Conservation (phyloP, 2,888 invertebrate genomes). For the Rhabditoides inermis region DNA sequence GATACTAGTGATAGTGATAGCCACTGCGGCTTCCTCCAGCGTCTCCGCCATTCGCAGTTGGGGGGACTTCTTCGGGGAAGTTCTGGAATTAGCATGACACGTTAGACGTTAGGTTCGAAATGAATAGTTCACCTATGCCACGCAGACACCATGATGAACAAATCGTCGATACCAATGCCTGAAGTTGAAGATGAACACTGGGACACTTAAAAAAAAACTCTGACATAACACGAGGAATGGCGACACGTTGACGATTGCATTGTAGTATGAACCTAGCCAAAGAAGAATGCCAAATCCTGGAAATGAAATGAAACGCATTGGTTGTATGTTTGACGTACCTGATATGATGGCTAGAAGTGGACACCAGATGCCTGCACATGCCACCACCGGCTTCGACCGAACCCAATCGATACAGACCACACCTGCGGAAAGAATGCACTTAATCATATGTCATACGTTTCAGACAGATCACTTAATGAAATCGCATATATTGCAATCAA, state of each 20-base stretch:
- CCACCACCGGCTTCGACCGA: slow-evolving; percentile 44
- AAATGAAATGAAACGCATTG: slow-evolving; percentile 1
- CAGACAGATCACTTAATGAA: background rate
- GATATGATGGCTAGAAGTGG: background rate
- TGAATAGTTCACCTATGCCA: too few relatives aligned
- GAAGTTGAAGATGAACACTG: slow-evolving; percentile 33
- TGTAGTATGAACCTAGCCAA: slow-evolving; percentile 46
- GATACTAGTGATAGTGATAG: slow-evolving; percentile 85
- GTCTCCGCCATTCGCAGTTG: slow-evolving; percentile 70
- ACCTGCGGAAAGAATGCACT: too few relatives aligned
- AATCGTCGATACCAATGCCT: slow-evolving; percentile 93
- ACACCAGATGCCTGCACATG: slow-evolving; percentile 30
- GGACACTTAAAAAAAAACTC: slow-evolving; percentile 4
- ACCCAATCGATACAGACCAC: slow-evolving; percentile 47
- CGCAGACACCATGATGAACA: slow-evolving; percentile 89
- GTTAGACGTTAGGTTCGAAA: too few relatives aligned
- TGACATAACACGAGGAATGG: slow-evolving; percentile 48
- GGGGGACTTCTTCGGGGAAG: slow-evolving; percentile 58
- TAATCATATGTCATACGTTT: too few relatives aligned
- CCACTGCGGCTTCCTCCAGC: slow-evolving; percentile 86
- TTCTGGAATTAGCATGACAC: too few relatives aligned
- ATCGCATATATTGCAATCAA: too few relatives aligned
- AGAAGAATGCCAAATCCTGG: slow-evolving; percentile 42
- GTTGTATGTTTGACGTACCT: background rate
- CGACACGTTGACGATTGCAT: slow-evolving; percentile 51